A percentile compares a stretch with the other conserved stretches of the same genome.
phyloP scores from a whole-genome alignment of 30 jellyfish, hydroid and myxozoan genomes.

The Pseudorhiza aurosa region DNA sequence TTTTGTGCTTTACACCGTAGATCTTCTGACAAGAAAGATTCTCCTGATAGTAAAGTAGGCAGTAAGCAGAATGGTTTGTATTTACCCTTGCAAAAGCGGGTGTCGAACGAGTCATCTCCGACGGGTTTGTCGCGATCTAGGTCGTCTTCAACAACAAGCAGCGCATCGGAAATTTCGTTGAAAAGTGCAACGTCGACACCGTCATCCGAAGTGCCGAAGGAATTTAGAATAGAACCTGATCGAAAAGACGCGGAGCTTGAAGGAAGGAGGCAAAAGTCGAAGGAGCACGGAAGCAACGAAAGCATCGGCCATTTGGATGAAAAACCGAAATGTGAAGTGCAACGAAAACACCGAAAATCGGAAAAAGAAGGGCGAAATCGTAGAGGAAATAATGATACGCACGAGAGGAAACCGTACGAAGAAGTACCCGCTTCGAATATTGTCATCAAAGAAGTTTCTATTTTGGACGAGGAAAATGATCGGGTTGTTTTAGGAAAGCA shows the following conservation, averaged over 20 bases:
- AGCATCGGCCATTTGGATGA: conserved; percentile 51
- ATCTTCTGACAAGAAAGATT: conserved; percentile 66
- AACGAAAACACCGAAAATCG: conserved; percentile 40
- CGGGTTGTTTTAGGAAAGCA: conserved; percentile 11
- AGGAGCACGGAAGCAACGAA: conserved; percentile 70
- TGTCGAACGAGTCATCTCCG: conserved; percentile 18
- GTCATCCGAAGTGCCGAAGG: conserved; percentile 56
- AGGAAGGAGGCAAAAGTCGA: conserved; percentile 21
- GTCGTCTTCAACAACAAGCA: conserved; percentile 72
- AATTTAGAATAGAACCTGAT: conserved; percentile 35
- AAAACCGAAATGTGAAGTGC: conserved; percentile 39
- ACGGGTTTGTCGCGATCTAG: conserved; percentile 54
- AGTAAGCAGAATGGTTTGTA: conserved; percentile 51
- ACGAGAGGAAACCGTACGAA: conserved; percentile 49
- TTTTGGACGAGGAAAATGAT: conserved; percentile 50
- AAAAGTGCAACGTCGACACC: conserved; percentile 67
- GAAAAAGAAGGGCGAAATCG: conserved; percentile 62
- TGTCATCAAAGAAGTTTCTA: conserved; percentile 58
- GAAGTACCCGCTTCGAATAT: conserved; percentile 68
- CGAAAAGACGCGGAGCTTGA: conserved; percentile 21
- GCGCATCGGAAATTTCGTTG: conserved; percentile 57
- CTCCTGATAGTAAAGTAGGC: conserved; percentile 26
- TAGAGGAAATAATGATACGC: conserved; percentile 33
- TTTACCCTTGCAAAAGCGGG: conserved; percentile 32
- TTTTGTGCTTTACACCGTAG: no score